phyloP scores from a whole-genome alignment of 2,888 invertebrate genomes.

The Cheilosia urbana region DNA sequence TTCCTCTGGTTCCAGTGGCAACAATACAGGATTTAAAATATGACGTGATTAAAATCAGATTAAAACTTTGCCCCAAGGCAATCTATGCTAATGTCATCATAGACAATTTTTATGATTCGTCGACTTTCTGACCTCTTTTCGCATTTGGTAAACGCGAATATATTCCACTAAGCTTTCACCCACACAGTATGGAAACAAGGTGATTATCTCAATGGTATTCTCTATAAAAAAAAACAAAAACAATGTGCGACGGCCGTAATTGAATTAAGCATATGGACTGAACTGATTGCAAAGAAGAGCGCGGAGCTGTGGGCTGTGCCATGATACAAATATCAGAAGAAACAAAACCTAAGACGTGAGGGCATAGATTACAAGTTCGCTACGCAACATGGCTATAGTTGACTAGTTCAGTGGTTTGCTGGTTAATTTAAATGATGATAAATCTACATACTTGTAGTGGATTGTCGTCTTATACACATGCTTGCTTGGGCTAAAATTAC shows the following conservation, averaged over 20 bases:
- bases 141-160: not conserved
- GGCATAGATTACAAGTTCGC: constrained; percentile 6
- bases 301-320: not conserved
- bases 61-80: too few relatives aligned
- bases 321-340: not conserved
- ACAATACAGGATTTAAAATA: too few relatives aligned
- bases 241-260: constrained; percentile 15
- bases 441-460: constrained; percentile 8
- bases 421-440: constrained; percentile 41
- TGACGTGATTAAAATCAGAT: too few relatives aligned
- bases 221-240: not conserved
- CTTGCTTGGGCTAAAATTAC: constrained; percentile 1
- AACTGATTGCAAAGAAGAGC: constrained; percentile 8
- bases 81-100: too few relatives aligned
- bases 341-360: not conserved
- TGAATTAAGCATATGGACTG: constrained; percentile 23
- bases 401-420: not conserved
- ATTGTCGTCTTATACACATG: not conserved
- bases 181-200: constrained; percentile 8
- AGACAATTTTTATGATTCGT: not conserved
- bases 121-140: not conserved
- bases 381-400: not conserved
- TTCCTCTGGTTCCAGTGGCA: too few relatives aligned
- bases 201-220: constrained; percentile 15
- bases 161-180: not conserved